Conservation (phyloP, 2,888 invertebrate species). For the Margaritifera margaritifera region DNA sequence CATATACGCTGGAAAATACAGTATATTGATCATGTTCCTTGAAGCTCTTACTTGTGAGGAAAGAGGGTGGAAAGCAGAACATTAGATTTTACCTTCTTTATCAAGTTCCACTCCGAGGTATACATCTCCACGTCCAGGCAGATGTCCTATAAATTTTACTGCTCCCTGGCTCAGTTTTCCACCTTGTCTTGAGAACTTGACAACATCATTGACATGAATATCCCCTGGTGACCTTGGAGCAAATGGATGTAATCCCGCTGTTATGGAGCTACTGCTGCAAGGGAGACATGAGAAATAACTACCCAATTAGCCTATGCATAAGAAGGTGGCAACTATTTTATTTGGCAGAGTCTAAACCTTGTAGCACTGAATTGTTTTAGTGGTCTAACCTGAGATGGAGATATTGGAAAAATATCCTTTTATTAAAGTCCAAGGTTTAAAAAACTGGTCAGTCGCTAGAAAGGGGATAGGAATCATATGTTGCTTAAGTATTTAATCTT, state of each 20-base stretch:
- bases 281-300: neutral
- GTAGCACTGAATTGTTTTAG: too few species aligned
- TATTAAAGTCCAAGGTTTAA: too few species aligned
- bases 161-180: conserved; percentile 70
- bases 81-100: conserved; percentile 64
- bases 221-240: conserved; percentile 69
- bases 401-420: too few species aligned
- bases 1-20: too few species aligned
- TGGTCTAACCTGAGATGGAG: too few species aligned
- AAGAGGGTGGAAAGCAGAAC: neutral
- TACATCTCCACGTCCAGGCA: conserved; percentile 69
- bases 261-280: conserved; percentile 47
- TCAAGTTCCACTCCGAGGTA: conserved; percentile 72
- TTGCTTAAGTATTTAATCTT: too few species aligned
- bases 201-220: conserved; percentile 66
- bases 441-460: too few species aligned
- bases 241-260: conserved; percentile 67
- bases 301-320: neutral
- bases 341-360: neutral
- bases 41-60: too few species aligned
- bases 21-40: too few species aligned
- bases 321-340: neutral
- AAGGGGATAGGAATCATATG: too few species aligned
- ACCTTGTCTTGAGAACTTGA: conserved; percentile 71
- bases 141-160: conserved; percentile 70